Base-by-base conservation (phyloP, 2,888 invertebrate genomes). In the Oasisia sp. region DNA sequence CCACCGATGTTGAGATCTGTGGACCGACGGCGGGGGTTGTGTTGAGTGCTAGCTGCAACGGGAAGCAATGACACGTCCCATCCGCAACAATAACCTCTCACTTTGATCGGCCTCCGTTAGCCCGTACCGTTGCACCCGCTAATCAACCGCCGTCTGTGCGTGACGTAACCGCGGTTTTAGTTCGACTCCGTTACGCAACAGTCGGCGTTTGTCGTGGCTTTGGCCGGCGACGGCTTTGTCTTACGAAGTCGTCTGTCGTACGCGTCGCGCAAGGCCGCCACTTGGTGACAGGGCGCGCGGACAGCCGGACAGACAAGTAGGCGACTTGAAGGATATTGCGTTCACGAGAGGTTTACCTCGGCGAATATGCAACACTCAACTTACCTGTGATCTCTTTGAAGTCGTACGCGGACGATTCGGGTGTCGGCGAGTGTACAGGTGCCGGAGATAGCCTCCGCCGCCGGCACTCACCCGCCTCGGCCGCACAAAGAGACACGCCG, bases 241-340 rank as follows among this genome's bases (percentile, higher is more conserved):
- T 74, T 74, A 74, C 7, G 74, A 27, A 19, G 74, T 7, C 27
- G 74, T 74, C 74, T 27, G 74, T 0, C 74, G 74, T 19, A 14
- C 74, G 74, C 7, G 14, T n/a, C 27, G 74, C 74, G 14, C 74
- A 27, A 27, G n/a, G 5, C n/a, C 27, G n/a, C 74, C 74, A 74
- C 74, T 74, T 74, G 74, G n/a, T 74, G 74, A 27, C 74, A 50
- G 12, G 50, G 14, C 50, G 12, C 50, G 50, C 50, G 8, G 74
- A 74, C 27, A 27, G 74, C 14, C 74, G 27, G 74, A 74, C 27
- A n/a, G 74, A 74, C 74, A 27, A 74, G 74, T 74, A 27, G 74
- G 7, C 74, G 74, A 74, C 74, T 74, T 74, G 74, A 74, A 74
- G 74, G 74, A 74, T 74, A 74, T 74, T 74, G 74, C 74, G 74